These are phyloP conservation scores for Leptinotarsa rubiginosa DNA, from an alignment of 2,888 invertebrate species.

Conservation along the genomic window DNA sequence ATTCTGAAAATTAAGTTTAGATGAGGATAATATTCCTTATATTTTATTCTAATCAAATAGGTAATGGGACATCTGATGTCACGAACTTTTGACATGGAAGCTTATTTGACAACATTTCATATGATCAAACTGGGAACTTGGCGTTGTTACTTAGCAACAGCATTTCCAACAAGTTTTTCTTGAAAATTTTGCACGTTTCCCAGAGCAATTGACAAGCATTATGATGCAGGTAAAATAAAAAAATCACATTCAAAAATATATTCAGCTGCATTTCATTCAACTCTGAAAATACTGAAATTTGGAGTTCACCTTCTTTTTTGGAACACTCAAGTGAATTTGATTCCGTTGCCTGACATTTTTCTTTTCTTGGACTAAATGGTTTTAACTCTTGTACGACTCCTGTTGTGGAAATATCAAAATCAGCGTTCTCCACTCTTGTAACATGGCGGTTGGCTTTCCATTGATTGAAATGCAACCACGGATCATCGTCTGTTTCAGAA, in stretches of 20 bases:
- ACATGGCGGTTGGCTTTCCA: neutral
- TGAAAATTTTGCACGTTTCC: neutral
- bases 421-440: conserved; percentile 1
- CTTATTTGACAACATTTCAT: neutral
- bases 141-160: neutral
- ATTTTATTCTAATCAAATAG: neutral
- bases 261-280: neutral
- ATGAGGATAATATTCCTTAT: conserved; percentile 4
- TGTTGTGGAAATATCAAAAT: conserved; percentile 1
- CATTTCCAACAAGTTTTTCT: neutral
- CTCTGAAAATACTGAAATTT: neutral
- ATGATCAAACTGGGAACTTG: neutral
- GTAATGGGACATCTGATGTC: conserved; percentile 2
- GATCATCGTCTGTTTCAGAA: neutral
- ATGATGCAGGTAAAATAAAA: neutral
- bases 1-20: neutral
- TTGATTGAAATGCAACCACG: neutral
- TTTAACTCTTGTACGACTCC: conserved; percentile 1
- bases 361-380: neutral
- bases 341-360: neutral
- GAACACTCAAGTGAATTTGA: neutral
- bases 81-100: neutral
- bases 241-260: neutral
- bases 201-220: neutral
- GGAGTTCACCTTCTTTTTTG: neutral